A percentile compares a stretch with the other conserved stretches of the same genome.
phyloP scores from a whole-genome alignment of 2,888 invertebrate species.

The Acanthoscelides obtectus region DNA sequence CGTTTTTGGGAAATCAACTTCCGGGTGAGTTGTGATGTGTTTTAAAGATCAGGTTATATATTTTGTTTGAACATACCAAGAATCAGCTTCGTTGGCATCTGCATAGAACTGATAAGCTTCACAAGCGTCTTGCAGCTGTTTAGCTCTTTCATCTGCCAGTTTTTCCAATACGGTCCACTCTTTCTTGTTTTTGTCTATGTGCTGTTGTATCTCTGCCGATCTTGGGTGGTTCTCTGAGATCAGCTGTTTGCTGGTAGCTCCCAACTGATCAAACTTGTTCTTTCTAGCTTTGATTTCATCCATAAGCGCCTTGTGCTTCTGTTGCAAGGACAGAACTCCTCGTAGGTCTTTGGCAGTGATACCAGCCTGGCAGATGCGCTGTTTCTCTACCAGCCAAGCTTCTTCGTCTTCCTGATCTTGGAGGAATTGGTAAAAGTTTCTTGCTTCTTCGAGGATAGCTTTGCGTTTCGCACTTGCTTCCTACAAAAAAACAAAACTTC shows the following conservation, averaged over 20 bases:
- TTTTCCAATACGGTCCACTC: conserved; percentile 90
- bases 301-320: conserved; percentile 85
- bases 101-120: conserved; percentile 97
- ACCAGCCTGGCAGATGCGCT: conserved; percentile 87
- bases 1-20: too few relatives aligned
- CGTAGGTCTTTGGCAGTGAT: conserved; percentile 90
- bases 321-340: conserved; percentile 82
- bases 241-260: conserved; percentile 56
- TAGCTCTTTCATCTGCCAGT: conserved; percentile 67
- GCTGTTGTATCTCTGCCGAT: conserved; percentile 72
- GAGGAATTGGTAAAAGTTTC: conserved; percentile 91
- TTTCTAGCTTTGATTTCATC: conserved; percentile 83
- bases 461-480: conserved; percentile 74
- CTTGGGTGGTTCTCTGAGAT: conserved; percentile 80
- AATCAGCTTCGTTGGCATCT: conserved; percentile 96
- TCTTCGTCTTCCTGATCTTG: conserved; percentile 98
- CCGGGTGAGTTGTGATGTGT: too few relatives aligned
- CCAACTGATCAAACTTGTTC: conserved; percentile 68
- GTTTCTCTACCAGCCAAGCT: conserved; percentile 93
- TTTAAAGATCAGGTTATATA: too few relatives aligned
- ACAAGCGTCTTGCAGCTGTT: conserved; percentile 78
- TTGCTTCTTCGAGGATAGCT: conserved; percentile 82
- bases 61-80: conserved; percentile 56
- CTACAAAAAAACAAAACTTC: conserved; percentile 41
- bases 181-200: conserved; percentile 71